Evolutionary conservation across 2,113 vertebrate genomes (phyloP), one percentile per base, ranked within the genome.

Genomic region (Gobiocypris rarus): DNA sequence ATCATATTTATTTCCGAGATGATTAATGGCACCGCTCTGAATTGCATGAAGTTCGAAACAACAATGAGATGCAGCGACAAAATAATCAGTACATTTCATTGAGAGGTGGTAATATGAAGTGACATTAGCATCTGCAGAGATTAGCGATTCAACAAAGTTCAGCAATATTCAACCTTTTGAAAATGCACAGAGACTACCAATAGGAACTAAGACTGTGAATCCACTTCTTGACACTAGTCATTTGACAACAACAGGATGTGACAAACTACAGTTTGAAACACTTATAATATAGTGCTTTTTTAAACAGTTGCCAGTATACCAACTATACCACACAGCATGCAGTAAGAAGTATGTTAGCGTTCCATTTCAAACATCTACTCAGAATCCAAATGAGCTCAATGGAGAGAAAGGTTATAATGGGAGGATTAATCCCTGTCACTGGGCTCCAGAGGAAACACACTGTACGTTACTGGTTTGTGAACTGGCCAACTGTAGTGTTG

Each of bases 341-440:
- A 54, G 50, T 24, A 56, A 9, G n/a, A 45, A 75, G 15, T 76
- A 7, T 1, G 28, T 5, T 34, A 56, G 15, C 7, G 38, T 56
- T 56, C 28, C 14, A 54, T 22, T 77, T 22, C 50, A 58, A 65
- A 19, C 61, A 45, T 45, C 24, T 69, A 63, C 24, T 75, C 63
- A 52, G 74, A 75, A 81, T 82, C 41, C 74, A 11, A 81, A 78
- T 52, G 73, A 34, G 26, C 58, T 84, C 52, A 82, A 24, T 56
- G 24, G 22, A 76, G 71, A 70, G 31, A 63, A 56, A 63, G 58
- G 56, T 67, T 83, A 54, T 38, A 19, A 75, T 70, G 15, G 26
- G 59, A 9, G 6, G 5, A 38, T 75, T 26, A 75, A 73, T 75
- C 24, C 56, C 45, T 0, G 15, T 59, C 58, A 34, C 22, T 76